These are phyloP conservation scores for Oreohelix idahoensis DNA, from an alignment of 1,140 invertebrate species.

Conservation along the genomic window DNA sequence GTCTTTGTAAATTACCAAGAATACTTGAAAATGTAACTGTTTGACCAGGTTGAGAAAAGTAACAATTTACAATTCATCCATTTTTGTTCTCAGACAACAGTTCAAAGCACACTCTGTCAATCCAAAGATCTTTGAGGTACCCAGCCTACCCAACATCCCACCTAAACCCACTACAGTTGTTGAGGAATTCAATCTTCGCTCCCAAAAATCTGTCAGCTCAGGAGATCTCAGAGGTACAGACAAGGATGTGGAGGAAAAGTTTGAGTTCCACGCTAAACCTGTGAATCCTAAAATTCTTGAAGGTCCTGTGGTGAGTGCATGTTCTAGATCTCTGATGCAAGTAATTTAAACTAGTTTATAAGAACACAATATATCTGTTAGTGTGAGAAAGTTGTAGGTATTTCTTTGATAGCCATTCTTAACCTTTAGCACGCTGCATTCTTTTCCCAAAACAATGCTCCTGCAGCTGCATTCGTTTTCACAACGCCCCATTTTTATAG, in stretches of 20 bases:
- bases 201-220: slow-evolving; percentile 36
- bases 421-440: too few species aligned
- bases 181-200: slow-evolving; percentile 61
- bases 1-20: too few species aligned
- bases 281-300: slow-evolving; percentile 66
- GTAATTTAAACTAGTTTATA: too few species aligned
- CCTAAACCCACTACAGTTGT: slow-evolving; percentile 59
- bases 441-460: too few species aligned
- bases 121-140: slow-evolving; percentile 60
- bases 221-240: slow-evolving; percentile 31
- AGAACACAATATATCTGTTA: too few species aligned
- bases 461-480: too few species aligned
- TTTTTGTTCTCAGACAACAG: slow-evolving; percentile 63
- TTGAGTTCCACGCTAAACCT: slow-evolving; percentile 69
- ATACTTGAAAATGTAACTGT: too few species aligned
- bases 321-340: neutral
- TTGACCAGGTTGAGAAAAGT: too few species aligned
- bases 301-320: slow-evolving; percentile 62
- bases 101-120: slow-evolving; percentile 71
- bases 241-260: slow-evolving; percentile 54
- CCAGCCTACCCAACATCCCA: slow-evolving; percentile 53
- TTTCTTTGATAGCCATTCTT: too few species aligned
- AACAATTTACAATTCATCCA: too few species aligned
- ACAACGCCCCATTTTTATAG: too few species aligned
- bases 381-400: too few species aligned